A percentile compares a stretch with the other conserved stretches of the same genome.
Conservation (phyloP, 2,888 invertebrate species). For the Napeogenes sylphis region DNA sequence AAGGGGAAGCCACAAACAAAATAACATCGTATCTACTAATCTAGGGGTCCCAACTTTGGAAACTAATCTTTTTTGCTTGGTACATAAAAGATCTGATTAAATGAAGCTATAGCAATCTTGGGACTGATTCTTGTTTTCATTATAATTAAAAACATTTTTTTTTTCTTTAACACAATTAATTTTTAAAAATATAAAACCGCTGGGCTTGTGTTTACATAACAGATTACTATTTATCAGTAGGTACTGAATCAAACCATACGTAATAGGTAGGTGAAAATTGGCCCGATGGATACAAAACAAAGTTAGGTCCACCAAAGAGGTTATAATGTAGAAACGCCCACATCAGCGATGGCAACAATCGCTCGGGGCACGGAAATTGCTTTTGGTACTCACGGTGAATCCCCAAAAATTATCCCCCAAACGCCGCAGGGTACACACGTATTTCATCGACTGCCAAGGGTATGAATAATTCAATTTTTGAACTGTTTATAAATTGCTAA, state of each 20-base stretch:
- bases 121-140: no score
- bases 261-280: constrained; percentile 19
- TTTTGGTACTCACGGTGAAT: constrained; percentile 39
- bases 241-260: constrained; percentile 29
- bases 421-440: constrained; percentile 28
- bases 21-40: no score
- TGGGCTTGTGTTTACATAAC: no score
- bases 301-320: constrained; percentile 35
- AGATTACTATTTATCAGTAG: no score
- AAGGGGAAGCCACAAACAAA: no score
- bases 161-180: no score
- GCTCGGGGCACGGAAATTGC: constrained; percentile 70
- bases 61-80: no score
- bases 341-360: constrained; percentile 44
- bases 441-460: constrained; percentile 40
- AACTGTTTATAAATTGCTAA: constrained; percentile 53
- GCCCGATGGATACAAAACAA: constrained; percentile 29
- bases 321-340: constrained; percentile 33
- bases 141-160: no score
- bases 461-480: constrained; percentile 56
- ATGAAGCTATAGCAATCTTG: no score
- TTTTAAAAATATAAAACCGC: no score
- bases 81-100: no score
- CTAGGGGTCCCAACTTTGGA: no score
- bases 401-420: constrained; percentile 36